Conservation (phyloP, 2,113 vertebrate species). For the Thalassarche chlororhynchos region DNA sequence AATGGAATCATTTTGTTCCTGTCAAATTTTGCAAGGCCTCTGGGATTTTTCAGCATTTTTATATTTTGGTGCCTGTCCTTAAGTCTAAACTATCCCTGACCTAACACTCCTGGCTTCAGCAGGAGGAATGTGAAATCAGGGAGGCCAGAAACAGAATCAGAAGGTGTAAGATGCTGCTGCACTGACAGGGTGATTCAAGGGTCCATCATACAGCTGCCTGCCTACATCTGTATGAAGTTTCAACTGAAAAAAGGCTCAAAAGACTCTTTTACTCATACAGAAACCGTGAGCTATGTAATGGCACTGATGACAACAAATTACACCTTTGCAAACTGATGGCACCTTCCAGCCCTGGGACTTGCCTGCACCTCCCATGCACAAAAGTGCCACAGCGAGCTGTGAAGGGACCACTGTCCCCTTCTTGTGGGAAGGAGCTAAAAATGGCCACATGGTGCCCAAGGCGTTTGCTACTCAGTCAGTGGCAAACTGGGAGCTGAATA, state of each 20-base stretch:
- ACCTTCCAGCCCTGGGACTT: not conserved
- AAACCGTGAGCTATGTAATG: rapidly evolving
- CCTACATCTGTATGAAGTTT: not conserved
- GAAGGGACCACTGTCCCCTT: not conserved
- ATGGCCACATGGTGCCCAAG: rapidly evolving
- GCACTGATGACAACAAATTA: not conserved
- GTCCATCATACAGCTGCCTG: not conserved
- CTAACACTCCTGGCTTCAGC: not conserved
- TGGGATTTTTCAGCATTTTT: not conserved
- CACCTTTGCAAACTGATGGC: not conserved
- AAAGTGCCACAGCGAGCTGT: rapidly evolving
- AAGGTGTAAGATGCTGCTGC: not conserved
- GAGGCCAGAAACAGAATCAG: not conserved
- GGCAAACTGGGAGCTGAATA: not conserved
- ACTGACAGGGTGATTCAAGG: not conserved
- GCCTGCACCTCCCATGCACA: not conserved
- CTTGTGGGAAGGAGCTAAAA: not conserved
- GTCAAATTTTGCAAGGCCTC: not conserved
- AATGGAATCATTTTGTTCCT: not conserved
- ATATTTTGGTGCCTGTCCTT: not conserved
- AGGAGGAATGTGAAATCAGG: not conserved
- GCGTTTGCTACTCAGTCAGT: not conserved
- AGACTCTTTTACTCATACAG: not conserved
- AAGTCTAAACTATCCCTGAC: not conserved
- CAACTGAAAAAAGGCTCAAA: not conserved